Evolutionary conservation across 2,797 vertebrate species (phyloP).

Genomic region (Gymnoscopelus microlampas): DNA sequence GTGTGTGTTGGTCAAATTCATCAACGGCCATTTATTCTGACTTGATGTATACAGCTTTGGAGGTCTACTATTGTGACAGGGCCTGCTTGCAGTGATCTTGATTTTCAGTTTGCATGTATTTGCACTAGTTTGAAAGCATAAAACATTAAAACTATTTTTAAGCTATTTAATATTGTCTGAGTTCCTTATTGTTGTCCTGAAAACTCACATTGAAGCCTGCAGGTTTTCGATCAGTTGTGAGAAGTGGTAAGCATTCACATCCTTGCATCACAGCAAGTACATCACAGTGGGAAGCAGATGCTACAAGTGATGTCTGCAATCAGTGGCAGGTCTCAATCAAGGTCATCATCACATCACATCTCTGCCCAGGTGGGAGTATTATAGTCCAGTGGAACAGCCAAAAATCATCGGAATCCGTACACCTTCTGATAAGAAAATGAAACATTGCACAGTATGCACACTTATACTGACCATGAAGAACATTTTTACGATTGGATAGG

Average conservation of each 20-base stretch:
- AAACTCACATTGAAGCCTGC: background rate
- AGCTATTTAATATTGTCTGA: slow-evolving; percentile 20
- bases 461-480: too few relatives aligned
- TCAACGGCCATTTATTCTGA: slow-evolving; percentile 19
- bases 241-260: background rate
- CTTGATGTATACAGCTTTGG: slow-evolving; percentile 28
- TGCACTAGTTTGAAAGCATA: slow-evolving; percentile 75
- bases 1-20: slow-evolving; percentile 8
- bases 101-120: slow-evolving; percentile 78
- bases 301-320: too few relatives aligned
- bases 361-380: too few relatives aligned
- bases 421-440: too few relatives aligned
- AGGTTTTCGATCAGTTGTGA: background rate
- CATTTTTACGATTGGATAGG: too few relatives aligned
- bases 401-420: too few relatives aligned
- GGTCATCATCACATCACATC: too few relatives aligned
- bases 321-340: too few relatives aligned
- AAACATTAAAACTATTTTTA: slow-evolving; percentile 70
- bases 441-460: too few relatives aligned
- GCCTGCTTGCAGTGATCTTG: slow-evolving; percentile 47
- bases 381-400: too few relatives aligned
- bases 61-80: slow-evolving; percentile 28
- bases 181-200: background rate
- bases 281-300: too few relatives aligned
- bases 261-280: too few relatives aligned